Percentiles rank a stretch among this genome's conserved stretches.
Evolutionary conservation across 2,797 vertebrate genomes (phyloP).

Genomic region (Halcyon smyrnensis): DNA sequence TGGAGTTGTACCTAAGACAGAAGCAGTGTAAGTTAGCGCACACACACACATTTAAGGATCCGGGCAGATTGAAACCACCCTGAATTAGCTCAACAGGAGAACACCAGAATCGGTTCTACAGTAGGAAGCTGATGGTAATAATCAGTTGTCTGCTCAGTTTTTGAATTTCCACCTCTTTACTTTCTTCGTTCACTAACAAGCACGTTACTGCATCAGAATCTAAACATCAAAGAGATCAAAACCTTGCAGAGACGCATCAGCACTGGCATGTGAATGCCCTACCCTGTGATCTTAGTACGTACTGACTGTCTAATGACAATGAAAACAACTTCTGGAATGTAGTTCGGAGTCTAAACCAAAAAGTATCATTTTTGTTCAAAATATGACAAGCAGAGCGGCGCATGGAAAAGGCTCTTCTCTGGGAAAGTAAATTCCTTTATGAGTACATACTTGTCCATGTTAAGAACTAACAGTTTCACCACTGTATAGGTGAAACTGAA

Average conservation of each 20-base stretch:
- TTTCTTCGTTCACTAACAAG: not conserved
- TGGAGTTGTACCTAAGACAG: slow-evolving; percentile 91
- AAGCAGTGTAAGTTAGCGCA: slow-evolving; percentile 30
- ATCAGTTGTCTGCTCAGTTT: not conserved
- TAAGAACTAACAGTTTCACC: slow-evolving; percentile 70
- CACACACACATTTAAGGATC: not conserved
- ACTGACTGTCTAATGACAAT: not conserved
- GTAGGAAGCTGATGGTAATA: not conserved
- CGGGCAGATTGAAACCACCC: not conserved
- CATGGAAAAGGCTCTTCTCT: not conserved
- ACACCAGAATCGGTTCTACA: not conserved
- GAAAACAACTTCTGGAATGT: not conserved
- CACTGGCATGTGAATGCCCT: not conserved
- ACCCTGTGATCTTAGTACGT: not conserved
- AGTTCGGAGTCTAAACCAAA: not conserved
- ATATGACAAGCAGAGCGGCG: not conserved
- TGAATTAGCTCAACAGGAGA: not conserved
- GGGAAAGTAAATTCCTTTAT: not conserved
- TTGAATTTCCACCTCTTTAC: not conserved
- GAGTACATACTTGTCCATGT: slow-evolving; percentile 68
- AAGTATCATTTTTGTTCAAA: not conserved
- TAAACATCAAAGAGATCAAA: not conserved
- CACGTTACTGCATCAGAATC: not conserved
- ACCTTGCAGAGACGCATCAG: not conserved
- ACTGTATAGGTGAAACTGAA: slow-evolving; percentile 52